These are phyloP conservation scores for Sebastes hopkinsi DNA, from an alignment of 2,797 vertebrate species.

Conservation along the genomic window DNA sequence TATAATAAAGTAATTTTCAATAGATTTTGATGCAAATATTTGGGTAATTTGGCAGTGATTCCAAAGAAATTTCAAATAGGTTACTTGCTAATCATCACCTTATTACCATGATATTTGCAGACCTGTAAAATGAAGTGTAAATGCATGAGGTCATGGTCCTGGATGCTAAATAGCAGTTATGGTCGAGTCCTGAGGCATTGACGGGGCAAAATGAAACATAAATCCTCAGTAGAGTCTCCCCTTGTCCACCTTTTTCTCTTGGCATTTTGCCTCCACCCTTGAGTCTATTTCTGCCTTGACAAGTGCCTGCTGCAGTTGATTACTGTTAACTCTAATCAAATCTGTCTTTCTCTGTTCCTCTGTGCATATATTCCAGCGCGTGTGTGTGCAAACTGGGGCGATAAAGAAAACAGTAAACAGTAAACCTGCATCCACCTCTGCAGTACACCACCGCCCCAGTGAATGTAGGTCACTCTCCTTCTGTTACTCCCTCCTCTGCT, in stretches of 20 bases:
- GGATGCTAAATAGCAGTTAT: neutral
- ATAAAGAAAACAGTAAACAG: slow-evolving; percentile 48
- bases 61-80: too few species aligned
- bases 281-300: slow-evolving; percentile 22
- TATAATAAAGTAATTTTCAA: too few species aligned
- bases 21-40: too few species aligned
- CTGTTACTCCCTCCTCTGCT: slow-evolving; percentile 39
- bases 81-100: too few species aligned
- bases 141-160: neutral
- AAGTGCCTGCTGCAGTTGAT: slow-evolving; percentile 34
- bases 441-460: slow-evolving; percentile 59
- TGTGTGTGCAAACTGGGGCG: neutral
- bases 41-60: too few species aligned
- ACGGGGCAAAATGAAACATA: neutral
- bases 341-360: neutral
- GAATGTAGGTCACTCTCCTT: slow-evolving; percentile 72
- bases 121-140: neutral
- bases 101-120: neutral
- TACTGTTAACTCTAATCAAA: slow-evolving; percentile 23
- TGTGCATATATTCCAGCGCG: neutral
- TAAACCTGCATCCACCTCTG: slow-evolving; percentile 64
- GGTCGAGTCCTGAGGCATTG: neutral
- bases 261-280: neutral
- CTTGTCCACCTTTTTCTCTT: neutral
- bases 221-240: neutral